These are phyloP conservation scores for Chaenogobius annularis DNA, from an alignment of 2,113 vertebrate genomes.

Conservation along the genomic window DNA sequence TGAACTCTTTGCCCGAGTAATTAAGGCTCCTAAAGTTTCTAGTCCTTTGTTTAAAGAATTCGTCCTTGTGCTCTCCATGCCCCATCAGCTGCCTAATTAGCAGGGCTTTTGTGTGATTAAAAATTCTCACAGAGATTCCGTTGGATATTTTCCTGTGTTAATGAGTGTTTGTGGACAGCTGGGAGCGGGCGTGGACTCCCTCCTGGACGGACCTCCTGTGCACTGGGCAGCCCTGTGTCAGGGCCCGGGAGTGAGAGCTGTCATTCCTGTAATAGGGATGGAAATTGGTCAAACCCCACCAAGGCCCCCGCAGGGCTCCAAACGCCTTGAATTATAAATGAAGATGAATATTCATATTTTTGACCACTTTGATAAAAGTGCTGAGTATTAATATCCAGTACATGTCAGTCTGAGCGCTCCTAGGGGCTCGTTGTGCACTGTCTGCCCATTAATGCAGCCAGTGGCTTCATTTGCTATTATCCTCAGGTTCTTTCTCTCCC, in stretches of 20 bases:
- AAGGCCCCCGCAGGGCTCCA: conserved; percentile 87
- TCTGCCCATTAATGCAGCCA: conserved; percentile 86
- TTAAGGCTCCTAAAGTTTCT: conserved; percentile 99
- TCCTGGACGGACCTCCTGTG: conserved; percentile 88
- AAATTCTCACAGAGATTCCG: conserved; percentile 99
- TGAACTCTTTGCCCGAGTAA: conserved; percentile 99
- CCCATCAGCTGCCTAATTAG: conserved; percentile 99
- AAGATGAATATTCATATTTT: conserved; percentile 99
- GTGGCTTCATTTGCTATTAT: conserved; percentile 88
- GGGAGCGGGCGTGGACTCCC: conserved; percentile 87
- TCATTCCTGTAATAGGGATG: conserved; percentile 94
- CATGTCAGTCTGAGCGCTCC: conserved; percentile 88
- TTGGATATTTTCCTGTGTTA: conserved; percentile 99
- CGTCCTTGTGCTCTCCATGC: conserved; percentile 99
- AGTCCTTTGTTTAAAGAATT: conserved; percentile 99
- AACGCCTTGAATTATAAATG: conserved; percentile 99
- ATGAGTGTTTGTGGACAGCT: conserved; percentile 99
- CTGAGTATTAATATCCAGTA: conserved; percentile 94
- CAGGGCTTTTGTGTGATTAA: conserved; percentile 97
- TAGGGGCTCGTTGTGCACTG: conserved; percentile 78
- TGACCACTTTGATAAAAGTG: conserved; percentile 79
- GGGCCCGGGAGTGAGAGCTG: conserved; percentile 97
- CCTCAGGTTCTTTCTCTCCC: conserved; percentile 79
- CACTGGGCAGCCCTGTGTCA: conserved; percentile 95
- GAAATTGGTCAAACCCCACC: conserved; percentile 91